Evolutionary conservation across 2,888 invertebrate species (phyloP), one percentile per base, ranked within the genome.

Genomic region (Drosophila hawaiiensis): DNA sequence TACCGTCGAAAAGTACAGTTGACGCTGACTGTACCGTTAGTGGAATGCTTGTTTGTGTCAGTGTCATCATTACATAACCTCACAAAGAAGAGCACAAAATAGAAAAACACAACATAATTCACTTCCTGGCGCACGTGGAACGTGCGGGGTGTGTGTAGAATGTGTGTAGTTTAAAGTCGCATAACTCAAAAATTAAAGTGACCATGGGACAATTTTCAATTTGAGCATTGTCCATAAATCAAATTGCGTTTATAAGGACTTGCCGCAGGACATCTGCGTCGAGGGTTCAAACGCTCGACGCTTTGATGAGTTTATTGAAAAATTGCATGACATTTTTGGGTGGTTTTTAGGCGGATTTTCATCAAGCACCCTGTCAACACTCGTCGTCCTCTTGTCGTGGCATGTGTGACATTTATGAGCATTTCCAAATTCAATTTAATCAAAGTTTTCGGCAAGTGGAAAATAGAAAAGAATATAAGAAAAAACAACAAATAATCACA

Each of bases 141-240:
- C 49, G 33, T 73, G 33, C 7, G 29, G n/a, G 37, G 16, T 14
- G 39, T 29, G 29, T 29, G 29, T 7, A 7, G 60, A 55, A 29
- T 50, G 58, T 60, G 60, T 83, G 43, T 70, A 61, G 79, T 89
- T 91, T 91, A 87, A 84, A 88, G 84, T 87, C 85, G 91, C 91
- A 91, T 92, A 92, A 92, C 91, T 92, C 90, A 91, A 85, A 91
- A 86, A 91, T 91, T 91, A 91, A 91, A 91, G 92, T 91, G 91
- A 91, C 91, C 91, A 92, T 91, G 92, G 80, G 92, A 91, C 89
- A 91, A 91, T 92, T 92, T 88, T 90, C 82, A 89, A 91, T 88
- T 91, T 76, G 62, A 53, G 63, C 80, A 78, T 78, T 84, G 84
- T 76, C 70, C 87, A 87, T 88, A 88, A 88, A 88, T 88, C 87